phyloP scores from a whole-genome alignment of 2,113 vertebrate species.

The Crocuta crocuta region DNA sequence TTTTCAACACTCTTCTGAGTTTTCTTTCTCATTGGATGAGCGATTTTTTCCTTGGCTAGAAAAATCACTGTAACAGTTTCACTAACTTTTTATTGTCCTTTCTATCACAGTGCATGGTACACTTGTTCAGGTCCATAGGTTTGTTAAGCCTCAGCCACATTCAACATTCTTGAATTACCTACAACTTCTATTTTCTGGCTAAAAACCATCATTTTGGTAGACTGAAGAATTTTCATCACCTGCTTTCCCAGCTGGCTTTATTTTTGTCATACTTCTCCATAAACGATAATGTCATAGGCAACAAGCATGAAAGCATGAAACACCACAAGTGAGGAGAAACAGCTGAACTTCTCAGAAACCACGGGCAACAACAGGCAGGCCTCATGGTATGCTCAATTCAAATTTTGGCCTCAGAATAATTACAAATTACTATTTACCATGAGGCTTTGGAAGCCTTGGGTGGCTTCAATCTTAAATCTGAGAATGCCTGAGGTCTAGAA shows the following conservation, averaged over 20 bases:
- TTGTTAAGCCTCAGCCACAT: neutral
- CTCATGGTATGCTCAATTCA: neutral
- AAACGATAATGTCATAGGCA: neutral
- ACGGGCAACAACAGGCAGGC: too few relatives aligned
- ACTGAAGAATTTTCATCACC: neutral
- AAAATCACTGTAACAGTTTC: neutral
- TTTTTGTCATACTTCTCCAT: neutral
- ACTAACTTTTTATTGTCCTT: neutral
- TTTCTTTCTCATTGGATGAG: conserved; percentile 2
- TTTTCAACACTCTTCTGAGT: neutral
- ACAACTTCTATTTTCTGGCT: conserved; percentile 7
- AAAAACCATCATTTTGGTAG: neutral
- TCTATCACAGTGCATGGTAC: neutral
- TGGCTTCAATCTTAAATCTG: neutral
- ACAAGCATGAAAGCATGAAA: neutral
- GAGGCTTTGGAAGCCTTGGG: neutral
- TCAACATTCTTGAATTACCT: neutral
- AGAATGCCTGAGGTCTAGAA: neutral
- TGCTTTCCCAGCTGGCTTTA: neutral
- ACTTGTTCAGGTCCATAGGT: neutral
- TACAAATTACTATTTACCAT: neutral
- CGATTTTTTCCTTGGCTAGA: neutral
- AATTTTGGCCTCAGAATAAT: neutral
- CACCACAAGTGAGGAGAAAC: neutral
- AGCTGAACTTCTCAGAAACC: neutral